Percentiles rank a stretch among this genome's conserved stretches.
These are phyloP conservation scores for Leptinotarsa rubiginosa DNA, from an alignment of 2,888 invertebrate species.

Conservation along the genomic window DNA sequence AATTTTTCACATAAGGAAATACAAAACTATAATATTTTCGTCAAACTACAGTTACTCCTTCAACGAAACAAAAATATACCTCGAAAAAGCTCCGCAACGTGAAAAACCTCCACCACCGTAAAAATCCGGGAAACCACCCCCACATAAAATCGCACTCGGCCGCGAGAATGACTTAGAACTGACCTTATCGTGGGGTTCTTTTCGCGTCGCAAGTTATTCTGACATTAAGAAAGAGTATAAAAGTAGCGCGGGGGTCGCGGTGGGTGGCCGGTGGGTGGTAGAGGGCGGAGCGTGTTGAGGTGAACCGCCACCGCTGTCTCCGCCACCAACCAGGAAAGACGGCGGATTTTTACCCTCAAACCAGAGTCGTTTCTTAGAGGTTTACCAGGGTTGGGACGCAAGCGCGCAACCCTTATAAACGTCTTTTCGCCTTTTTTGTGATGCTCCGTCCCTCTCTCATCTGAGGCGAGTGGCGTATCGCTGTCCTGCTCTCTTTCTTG, in stretches of 20 bases:
- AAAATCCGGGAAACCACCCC: slow-evolving; percentile 32
- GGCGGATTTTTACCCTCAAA: slow-evolving; percentile 69
- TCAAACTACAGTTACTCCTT: not conserved
- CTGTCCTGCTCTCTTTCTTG: slow-evolving; percentile 50
- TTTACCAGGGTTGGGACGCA: slow-evolving; percentile 66
- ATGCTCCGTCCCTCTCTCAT: slow-evolving; percentile 47
- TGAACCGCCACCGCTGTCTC: slow-evolving; percentile 67
- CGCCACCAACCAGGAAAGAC: slow-evolving; percentile 69
- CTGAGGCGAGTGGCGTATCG: slow-evolving; percentile 14
- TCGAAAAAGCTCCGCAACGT: slow-evolving; percentile 21
- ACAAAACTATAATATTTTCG: not conserved
- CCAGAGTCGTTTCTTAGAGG: slow-evolving; percentile 69
- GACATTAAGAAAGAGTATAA: slow-evolving; percentile 67
- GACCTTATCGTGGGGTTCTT: slow-evolving; percentile 59
- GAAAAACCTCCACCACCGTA: slow-evolving; percentile 22
- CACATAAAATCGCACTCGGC: slow-evolving; percentile 40
- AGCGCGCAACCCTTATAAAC: slow-evolving; percentile 63
- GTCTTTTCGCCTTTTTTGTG: slow-evolving; percentile 62
- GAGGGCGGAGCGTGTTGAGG: slow-evolving; percentile 68
- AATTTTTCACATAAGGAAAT: not conserved
- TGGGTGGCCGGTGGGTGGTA: slow-evolving; percentile 58
- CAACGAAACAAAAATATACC: slow-evolving; percentile 23
- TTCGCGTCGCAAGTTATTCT: slow-evolving; percentile 65
- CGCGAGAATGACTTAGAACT: slow-evolving; percentile 43
- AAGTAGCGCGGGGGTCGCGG: slow-evolving; percentile 62